Conservation (phyloP, 2,888 invertebrate genomes). For the Campoletis raptor region DNA sequence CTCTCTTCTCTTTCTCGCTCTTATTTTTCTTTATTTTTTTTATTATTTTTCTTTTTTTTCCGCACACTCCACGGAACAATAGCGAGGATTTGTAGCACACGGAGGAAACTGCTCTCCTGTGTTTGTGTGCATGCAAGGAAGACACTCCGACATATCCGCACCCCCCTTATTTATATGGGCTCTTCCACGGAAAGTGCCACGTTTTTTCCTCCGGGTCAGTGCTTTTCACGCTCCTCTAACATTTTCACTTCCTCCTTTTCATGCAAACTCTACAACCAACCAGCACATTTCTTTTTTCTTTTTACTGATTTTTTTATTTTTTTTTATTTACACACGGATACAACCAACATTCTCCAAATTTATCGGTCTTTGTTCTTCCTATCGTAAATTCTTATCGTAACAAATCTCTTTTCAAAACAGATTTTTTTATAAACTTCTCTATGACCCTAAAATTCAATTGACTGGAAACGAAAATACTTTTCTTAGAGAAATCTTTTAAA, state of each 20-base stretch:
- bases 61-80: constrained; percentile 68
- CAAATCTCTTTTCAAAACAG: neutral
- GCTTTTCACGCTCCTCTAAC: constrained; percentile 19
- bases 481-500: neutral
- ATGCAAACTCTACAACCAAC: neutral
- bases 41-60: constrained; percentile 38
- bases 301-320: too few relatives aligned
- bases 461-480: neutral
- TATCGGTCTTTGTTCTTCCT: constrained; percentile 5
- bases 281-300: neutral
- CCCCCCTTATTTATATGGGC: constrained; percentile 38
- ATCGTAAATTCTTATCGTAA: neutral
- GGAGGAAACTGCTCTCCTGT: constrained; percentile 12
- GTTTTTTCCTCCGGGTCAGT: neutral
- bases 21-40: constrained; percentile 40
- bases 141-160: constrained; percentile 44
- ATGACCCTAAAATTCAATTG: neutral
- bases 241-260: constrained; percentile 4
- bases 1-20: constrained; percentile 44
- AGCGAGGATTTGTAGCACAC: constrained; percentile 71
- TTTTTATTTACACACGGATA: neutral
- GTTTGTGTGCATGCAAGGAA: constrained; percentile 45
- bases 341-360: neutral
- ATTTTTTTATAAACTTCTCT: neutral
- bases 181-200: constrained; percentile 14